Conservation (phyloP, 2,797 vertebrate species). For the Morus bassanus region DNA sequence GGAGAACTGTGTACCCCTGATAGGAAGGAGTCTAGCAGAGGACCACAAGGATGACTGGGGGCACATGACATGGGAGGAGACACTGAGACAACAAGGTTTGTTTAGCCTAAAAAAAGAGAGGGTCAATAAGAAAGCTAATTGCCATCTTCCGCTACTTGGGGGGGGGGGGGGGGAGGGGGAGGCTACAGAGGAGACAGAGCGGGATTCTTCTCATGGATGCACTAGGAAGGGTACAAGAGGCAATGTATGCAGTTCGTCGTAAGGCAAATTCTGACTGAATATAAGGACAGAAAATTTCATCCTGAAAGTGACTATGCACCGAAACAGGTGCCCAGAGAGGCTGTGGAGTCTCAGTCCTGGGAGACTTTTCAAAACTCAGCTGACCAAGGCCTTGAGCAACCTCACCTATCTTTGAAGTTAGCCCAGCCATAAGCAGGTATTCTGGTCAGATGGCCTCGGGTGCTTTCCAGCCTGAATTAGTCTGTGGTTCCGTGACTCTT, state of each 20-base stretch:
- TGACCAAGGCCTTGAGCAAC: background rate
- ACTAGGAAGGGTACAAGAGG: background rate
- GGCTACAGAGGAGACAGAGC: background rate
- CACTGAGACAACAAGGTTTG: background rate
- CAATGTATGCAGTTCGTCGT: background rate
- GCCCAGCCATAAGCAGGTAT: background rate
- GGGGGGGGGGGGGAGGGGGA: fast-evolving
- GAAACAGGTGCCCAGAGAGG: background rate
- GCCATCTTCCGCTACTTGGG: background rate
- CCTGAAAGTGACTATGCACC: background rate
- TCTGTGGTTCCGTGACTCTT: background rate
- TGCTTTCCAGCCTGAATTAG: background rate
- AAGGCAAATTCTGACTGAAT: background rate
- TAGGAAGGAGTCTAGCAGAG: background rate
- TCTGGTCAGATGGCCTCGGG: background rate
- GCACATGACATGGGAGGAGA: background rate
- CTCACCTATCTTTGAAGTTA: background rate
- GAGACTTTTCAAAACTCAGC: background rate
- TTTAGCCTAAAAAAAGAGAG: background rate
- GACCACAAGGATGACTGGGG: background rate
- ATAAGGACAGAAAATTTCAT: background rate
- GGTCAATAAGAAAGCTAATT: background rate
- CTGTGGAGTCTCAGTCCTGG: background rate
- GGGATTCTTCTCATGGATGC: background rate
- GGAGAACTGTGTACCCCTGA: background rate